Evolutionary conservation across 1,140 invertebrate species (phyloP).

Genomic region (Micrasema longulum): DNA sequence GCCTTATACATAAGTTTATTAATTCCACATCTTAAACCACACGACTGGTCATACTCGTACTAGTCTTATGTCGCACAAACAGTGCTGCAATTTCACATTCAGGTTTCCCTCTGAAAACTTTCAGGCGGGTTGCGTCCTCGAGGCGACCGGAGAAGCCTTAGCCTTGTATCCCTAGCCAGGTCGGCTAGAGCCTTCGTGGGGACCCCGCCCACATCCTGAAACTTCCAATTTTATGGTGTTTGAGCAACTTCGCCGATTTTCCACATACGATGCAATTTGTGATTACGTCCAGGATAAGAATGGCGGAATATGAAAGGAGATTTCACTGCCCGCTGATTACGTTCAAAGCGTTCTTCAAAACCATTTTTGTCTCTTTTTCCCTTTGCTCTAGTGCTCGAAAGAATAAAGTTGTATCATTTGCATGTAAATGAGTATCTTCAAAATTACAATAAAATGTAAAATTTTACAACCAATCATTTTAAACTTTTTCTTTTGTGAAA

Average conservation of each 20-base stretch:
- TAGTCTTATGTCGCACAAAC: not conserved
- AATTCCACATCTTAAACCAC: too few species aligned
- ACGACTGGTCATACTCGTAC: too few species aligned
- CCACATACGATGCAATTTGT: conserved; percentile 55
- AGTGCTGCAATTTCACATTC: conserved; percentile 4
- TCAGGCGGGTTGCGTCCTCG: not conserved
- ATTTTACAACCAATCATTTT: too few species aligned
- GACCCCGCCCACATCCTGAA: conserved; percentile 53
- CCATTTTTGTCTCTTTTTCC: not conserved
- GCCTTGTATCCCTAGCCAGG: too few species aligned
- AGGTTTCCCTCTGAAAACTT: conserved; percentile 23
- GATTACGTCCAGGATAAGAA: conserved; percentile 55
- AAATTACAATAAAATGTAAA: too few species aligned
- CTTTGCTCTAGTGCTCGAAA: not conserved
- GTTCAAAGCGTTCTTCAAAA: conserved; percentile 38
- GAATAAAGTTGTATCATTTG: not conserved
- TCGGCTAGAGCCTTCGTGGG: not conserved
- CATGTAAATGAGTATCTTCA: too few species aligned
- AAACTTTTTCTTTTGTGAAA: too few species aligned
- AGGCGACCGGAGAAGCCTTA: not conserved
- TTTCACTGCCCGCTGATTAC: conserved; percentile 46
- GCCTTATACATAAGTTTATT: too few species aligned
- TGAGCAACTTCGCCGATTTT: conserved; percentile 63
- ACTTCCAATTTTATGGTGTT: conserved; percentile 70
- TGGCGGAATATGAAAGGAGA: conserved; percentile 47